Percentiles rank a stretch among this genome's conserved stretches.
These are phyloP conservation scores for Pteropus alecto DNA, from an alignment of 2,113 vertebrate genomes.

Conservation along the genomic window DNA sequence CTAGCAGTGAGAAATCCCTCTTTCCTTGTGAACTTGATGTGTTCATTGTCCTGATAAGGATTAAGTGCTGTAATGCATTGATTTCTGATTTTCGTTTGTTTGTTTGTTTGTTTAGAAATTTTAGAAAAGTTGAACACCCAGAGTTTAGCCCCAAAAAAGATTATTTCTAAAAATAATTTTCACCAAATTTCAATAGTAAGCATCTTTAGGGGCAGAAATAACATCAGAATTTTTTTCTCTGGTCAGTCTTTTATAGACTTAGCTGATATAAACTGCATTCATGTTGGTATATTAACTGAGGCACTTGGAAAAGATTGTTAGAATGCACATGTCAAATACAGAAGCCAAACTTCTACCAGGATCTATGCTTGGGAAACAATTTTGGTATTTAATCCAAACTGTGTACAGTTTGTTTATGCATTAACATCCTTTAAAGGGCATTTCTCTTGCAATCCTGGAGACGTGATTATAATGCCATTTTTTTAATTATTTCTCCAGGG, in stretches of 20 bases:
- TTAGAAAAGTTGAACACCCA: constrained; percentile 30
- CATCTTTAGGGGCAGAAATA: background rate
- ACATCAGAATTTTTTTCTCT: background rate
- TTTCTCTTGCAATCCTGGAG: background rate
- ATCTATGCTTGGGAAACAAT: constrained; percentile 32
- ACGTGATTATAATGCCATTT: background rate
- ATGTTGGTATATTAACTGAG: constrained; percentile 18
- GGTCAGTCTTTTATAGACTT: constrained; percentile 6
- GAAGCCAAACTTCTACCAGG: background rate
- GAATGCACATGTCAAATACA: constrained; percentile 12
- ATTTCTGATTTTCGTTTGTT: background rate
- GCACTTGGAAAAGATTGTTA: background rate
- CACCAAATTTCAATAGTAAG: constrained; percentile 15
- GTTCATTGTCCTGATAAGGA: constrained; percentile 11
- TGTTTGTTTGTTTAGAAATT: constrained; percentile 8
- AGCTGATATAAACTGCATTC: background rate
- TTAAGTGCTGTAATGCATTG: background rate
- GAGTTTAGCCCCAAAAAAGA: constrained; percentile 26
- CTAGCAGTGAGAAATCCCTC: background rate
- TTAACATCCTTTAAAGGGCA: constrained; percentile 7
- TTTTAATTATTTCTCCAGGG: background rate
- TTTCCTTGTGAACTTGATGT: background rate
- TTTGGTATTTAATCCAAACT: constrained; percentile 29
- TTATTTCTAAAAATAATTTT: constrained; percentile 43
- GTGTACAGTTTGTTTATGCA: background rate